Evolutionary conservation across 2,888 invertebrate species (phyloP), one percentile per base, ranked within the genome.

Genomic region (Polyommatus iphigenia): DNA sequence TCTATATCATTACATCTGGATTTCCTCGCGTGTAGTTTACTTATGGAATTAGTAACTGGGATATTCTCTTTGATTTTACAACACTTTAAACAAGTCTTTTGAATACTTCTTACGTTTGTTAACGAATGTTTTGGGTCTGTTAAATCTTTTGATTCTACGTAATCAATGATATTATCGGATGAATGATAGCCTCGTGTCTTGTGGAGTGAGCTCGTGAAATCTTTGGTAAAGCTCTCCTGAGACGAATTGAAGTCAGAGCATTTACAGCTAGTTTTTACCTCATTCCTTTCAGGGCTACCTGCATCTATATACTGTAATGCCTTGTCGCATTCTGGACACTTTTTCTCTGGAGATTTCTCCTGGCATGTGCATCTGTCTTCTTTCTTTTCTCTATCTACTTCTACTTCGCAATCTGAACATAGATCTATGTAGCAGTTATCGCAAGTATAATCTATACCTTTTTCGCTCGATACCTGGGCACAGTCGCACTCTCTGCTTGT

Each of bases 21-120:
- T 81, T 88, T 88, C 82, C 92, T 89, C 0, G 85, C 83, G 76
- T 87, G 88, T 79, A 90, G 81, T 1, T 88, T 88, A 77, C 83
- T 85, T 15, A 84, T 80, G 13, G 90, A 86, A 80, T 92, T 90
- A 3, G 89, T 90, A 0, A 91, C 90, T 24, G 86, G 90, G 18
- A 94, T 94, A 81, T 94, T 94, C 85, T 94, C 94, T 86, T 93
- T 94, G 2, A 94, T 94, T 85, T 94, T 93, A 2, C 89, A 89
- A 82, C 94, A 94, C 86, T 94, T 94, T 0, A 94, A 84, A 84
- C 94, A 94, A 7, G 94, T 93, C 84, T 91, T 94, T 5, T 87
- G 89, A 15, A 93, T 89, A 85, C 85, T 88, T 83, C 90, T 88
- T 0, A 92, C 87, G 77, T 87, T 91, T 0, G 83, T 84, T 76